phyloP scores from a whole-genome alignment of 2,113 vertebrate genomes.

The Lepus europaeus region DNA sequence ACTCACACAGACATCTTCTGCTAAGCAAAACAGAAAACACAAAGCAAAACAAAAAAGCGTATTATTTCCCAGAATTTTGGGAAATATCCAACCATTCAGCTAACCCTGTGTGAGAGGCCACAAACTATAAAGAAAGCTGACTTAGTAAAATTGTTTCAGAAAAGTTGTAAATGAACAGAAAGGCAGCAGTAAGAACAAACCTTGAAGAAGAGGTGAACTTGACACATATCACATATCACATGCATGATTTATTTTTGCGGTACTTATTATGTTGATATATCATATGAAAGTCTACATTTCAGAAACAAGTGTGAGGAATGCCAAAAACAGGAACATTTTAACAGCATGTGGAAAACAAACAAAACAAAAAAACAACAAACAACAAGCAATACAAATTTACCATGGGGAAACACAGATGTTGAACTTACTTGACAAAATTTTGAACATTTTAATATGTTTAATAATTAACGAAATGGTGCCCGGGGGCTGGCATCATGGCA shows the following conservation, averaged over 20 bases:
- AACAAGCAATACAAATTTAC: neutral
- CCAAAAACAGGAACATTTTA: neutral
- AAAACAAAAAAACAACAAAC: no score
- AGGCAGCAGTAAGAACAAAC: neutral
- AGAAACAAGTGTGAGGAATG: neutral
- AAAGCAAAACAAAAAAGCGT: neutral
- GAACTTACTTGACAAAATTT: neutral
- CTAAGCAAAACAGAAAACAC: neutral
- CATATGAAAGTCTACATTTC: neutral
- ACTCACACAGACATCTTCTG: no score
- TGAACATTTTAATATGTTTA: neutral
- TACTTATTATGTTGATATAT: neutral
- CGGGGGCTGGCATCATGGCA: no score
- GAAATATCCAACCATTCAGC: neutral
- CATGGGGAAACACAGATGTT: neutral
- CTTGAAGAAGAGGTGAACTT: neutral
- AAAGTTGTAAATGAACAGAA: neutral
- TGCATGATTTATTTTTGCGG: neutral
- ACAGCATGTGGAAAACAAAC: neutral
- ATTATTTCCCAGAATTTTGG: neutral
- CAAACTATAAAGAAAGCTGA: neutral
- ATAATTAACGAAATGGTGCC: no score
- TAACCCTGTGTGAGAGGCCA: neutral
- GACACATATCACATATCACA: neutral
- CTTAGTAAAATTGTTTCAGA: neutral